A percentile compares a stretch with the other conserved stretches of the same genome.
Evolutionary conservation across 2,888 invertebrate genomes (phyloP).

Genomic region (Agonopterix alstromeriana): DNA sequence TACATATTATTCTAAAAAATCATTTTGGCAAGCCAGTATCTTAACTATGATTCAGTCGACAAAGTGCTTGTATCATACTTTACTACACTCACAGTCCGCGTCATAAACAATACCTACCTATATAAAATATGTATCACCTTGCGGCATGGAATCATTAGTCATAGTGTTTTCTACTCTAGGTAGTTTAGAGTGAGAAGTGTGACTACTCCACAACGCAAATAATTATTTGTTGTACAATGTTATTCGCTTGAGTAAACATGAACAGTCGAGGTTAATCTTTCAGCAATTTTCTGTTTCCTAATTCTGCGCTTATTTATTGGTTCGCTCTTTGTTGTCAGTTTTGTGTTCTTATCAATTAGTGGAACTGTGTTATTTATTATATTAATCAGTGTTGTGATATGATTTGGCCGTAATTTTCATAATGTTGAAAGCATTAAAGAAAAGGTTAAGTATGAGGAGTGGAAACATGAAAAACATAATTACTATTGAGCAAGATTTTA

Average conservation of each 20-base stretch:
- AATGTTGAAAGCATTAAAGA: constrained; percentile 39
- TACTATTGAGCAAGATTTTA: constrained; percentile 16
- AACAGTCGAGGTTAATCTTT: constrained; percentile 28
- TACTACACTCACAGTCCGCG: no score
- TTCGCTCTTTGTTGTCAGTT: neutral
- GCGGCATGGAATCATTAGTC: constrained; percentile 17
- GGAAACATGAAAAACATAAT: constrained; percentile 21
- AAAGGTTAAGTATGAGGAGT: constrained; percentile 41
- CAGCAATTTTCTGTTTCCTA: constrained; percentile 19
- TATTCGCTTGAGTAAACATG: constrained; percentile 37
- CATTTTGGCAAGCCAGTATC: no score
- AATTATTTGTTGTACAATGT: constrained; percentile 25
- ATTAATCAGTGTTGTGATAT: neutral
- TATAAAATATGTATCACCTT: neutral
- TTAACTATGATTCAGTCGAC: no score
- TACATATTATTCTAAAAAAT: no score
- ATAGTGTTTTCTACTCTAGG: constrained; percentile 11
- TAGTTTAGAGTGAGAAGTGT: constrained; percentile 4
- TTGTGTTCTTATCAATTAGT: no score
- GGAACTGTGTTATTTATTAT: neutral
- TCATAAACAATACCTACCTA: neutral
- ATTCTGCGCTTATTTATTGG: constrained; percentile 4
- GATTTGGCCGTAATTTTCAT: constrained; percentile 9
- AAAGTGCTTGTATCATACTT: constrained; percentile 12
- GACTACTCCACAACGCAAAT: constrained; percentile 25